Evolutionary conservation across 1,140 invertebrate genomes (phyloP).

Genomic region (Tetramorium simillimum): DNA sequence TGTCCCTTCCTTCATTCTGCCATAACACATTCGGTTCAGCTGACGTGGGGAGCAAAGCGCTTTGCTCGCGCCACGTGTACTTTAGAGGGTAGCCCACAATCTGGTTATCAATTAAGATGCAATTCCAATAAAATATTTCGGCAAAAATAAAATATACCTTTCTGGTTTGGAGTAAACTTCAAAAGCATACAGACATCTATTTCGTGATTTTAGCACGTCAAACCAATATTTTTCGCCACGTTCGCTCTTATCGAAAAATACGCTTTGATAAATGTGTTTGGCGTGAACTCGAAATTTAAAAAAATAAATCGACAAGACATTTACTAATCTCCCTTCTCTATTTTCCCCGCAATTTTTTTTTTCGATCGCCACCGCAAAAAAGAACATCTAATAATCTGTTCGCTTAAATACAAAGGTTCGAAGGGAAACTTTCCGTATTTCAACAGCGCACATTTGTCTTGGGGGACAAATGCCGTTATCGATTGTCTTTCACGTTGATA

Average conservation of each 20-base stretch:
- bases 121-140: slow-evolving; percentile 1
- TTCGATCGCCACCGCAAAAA: background rate
- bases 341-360: background rate
- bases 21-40: slow-evolving; percentile 39
- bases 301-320: background rate
- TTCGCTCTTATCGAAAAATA: background rate
- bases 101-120: slow-evolving; percentile 13
- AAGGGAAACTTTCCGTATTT: slow-evolving; percentile 33
- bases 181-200: background rate
- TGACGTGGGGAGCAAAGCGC: background rate
- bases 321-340: background rate
- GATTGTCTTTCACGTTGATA: slow-evolving; percentile 14
- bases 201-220: background rate
- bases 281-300: background rate
- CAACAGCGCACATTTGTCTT: background rate
- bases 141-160: background rate
- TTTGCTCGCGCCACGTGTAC: slow-evolving; percentile 13
- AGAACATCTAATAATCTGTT: background rate
- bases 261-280: background rate
- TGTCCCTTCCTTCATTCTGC: slow-evolving; percentile 13
- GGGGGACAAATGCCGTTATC: slow-evolving; percentile 25
- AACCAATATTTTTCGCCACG: background rate
- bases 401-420: slow-evolving; percentile 24
- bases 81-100: background rate
- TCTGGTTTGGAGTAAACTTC: background rate